phyloP scores from a whole-genome alignment of 2,888 invertebrate species.

The Tanaodytes sp. region DNA sequence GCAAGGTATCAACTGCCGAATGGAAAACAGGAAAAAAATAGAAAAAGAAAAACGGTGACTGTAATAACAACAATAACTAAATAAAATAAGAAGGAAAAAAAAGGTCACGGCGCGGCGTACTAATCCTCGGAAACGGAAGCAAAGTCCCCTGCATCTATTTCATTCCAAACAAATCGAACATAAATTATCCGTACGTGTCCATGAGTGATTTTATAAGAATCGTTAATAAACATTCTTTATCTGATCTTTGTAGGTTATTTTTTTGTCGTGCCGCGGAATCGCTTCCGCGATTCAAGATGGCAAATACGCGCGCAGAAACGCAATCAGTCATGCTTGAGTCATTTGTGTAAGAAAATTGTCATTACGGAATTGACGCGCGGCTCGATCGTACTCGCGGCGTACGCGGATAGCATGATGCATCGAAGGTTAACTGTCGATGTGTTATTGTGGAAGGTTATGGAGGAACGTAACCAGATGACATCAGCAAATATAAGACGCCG shows the following conservation, averaged over 20 bases:
- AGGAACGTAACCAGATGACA: slow-evolving; percentile 53
- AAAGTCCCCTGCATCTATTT: slow-evolving; percentile 23
- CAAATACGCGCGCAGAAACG: slow-evolving; percentile 50
- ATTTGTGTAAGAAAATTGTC: slow-evolving; percentile 52
- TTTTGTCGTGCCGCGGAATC: slow-evolving; percentile 43
- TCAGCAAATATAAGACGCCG: slow-evolving; percentile 43
- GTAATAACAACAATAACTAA: too few species aligned
- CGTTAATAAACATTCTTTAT: slow-evolving; percentile 50
- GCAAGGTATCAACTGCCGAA: neutral
- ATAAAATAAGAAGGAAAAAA: too few species aligned
- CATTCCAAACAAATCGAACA: slow-evolving; percentile 41
- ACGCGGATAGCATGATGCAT: slow-evolving; percentile 52
- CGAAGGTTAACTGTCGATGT: slow-evolving; percentile 53
- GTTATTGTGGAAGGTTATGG: slow-evolving; percentile 57
- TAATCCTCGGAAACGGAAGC: slow-evolving; percentile 27
- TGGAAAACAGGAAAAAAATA: neutral
- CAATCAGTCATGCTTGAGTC: slow-evolving; percentile 51
- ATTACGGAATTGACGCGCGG: slow-evolving; percentile 50
- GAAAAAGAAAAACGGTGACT: too few species aligned
- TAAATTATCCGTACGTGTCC: slow-evolving; percentile 47
- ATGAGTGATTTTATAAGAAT: slow-evolving; percentile 42
- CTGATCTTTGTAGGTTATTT: slow-evolving; percentile 50
- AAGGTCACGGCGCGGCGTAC: too few species aligned
- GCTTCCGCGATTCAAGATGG: slow-evolving; percentile 54
- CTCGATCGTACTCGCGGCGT: slow-evolving; percentile 23